Conservation (phyloP, 2,888 invertebrate species). For the Eurytoma californica region DNA sequence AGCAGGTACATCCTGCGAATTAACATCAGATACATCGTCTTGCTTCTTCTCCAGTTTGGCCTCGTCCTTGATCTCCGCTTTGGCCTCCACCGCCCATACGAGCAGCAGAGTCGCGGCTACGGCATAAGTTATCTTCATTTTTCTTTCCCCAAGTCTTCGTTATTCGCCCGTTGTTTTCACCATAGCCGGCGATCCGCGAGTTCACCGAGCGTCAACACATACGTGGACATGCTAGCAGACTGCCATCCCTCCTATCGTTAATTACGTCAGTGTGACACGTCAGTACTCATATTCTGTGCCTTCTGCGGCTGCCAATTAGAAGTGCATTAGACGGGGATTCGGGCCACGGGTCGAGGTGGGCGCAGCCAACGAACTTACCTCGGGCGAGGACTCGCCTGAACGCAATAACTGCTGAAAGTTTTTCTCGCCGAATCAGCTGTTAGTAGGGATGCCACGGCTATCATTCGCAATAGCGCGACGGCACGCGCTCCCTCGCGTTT, state of each 20-base stretch:
- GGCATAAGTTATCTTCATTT: constrained; percentile 58
- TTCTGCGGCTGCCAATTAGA: neutral
- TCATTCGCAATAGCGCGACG: constrained; percentile 14
- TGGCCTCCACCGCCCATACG: constrained; percentile 58
- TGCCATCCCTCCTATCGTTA: constrained; percentile 51
- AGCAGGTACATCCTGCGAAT: constrained; percentile 55
- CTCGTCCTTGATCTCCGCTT: constrained; percentile 57
- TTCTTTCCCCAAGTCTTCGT: constrained; percentile 41
- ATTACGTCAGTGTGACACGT: constrained; percentile 70
- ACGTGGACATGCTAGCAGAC: constrained; percentile 65
- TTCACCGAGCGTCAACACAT: constrained; percentile 57
- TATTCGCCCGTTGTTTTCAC: constrained; percentile 47
- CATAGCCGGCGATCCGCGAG: constrained; percentile 53
- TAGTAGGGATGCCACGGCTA: constrained; percentile 3
- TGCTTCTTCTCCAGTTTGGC: constrained; percentile 52
- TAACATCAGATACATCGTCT: constrained; percentile 43
- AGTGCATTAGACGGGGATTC: neutral
- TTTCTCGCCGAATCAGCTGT: constrained; percentile 31
- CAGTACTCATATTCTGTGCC: constrained; percentile 59
- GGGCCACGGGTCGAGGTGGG: neutral
- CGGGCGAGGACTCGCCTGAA: neutral
- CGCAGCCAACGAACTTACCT: neutral
- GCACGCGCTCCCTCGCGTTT: neutral
- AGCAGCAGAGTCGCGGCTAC: constrained; percentile 58
- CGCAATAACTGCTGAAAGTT: neutral